phyloP scores from a whole-genome alignment of 2,888 invertebrate genomes.

The Amphipoea oculea region DNA sequence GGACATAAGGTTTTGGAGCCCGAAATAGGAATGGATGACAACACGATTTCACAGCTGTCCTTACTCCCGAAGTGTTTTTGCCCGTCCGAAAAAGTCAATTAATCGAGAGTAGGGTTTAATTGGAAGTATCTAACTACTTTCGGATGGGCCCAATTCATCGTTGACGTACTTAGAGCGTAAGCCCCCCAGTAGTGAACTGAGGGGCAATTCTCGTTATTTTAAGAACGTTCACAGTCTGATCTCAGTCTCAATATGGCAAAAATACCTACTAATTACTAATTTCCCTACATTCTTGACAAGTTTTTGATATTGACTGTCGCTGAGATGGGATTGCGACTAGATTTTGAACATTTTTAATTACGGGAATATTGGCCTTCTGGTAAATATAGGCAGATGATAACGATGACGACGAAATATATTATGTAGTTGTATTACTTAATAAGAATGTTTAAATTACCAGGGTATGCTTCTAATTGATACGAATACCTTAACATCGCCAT shows the following conservation, averaged over 20 bases:
- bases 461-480: background rate
- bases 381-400: too few relatives aligned
- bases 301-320: too few relatives aligned
- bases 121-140: background rate
- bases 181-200: background rate
- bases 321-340: too few relatives aligned
- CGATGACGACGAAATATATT: background rate
- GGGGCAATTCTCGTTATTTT: background rate
- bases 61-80: background rate
- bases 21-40: background rate
- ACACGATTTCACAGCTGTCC: background rate
- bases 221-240: too few relatives aligned
- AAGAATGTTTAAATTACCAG: background rate
- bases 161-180: background rate
- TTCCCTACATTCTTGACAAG: too few relatives aligned
- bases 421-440: background rate
- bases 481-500: slow-evolving; percentile 6
- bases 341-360: too few relatives aligned
- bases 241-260: too few relatives aligned
- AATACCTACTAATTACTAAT: too few relatives aligned
- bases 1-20: too few relatives aligned
- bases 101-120: background rate
- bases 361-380: background rate
- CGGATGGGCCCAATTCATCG: background rate
- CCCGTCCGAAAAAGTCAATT: background rate